Evolutionary conservation across 2,113 vertebrate genomes (phyloP).

Genomic region (Aegypius monachus): DNA sequence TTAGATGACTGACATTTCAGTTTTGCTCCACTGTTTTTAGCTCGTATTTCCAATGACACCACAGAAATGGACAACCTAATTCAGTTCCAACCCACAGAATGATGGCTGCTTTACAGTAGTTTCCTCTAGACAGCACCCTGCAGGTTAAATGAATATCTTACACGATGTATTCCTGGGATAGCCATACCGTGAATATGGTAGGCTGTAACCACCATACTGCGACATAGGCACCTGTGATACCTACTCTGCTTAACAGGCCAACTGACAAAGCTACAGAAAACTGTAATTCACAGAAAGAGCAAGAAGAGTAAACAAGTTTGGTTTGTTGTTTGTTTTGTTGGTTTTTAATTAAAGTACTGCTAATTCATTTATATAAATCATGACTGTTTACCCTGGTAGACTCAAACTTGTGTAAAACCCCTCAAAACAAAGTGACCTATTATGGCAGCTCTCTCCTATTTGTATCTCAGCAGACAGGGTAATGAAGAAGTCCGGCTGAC

Average conservation of each 20-base stretch:
- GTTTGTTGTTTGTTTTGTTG: not conserved
- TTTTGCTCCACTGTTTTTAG: not conserved
- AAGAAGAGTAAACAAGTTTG: not conserved
- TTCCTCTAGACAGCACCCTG: not conserved
- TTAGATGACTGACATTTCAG: not conserved
- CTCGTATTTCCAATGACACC: not conserved
- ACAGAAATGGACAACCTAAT: not conserved
- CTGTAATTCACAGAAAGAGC: not conserved
- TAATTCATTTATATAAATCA: not conserved
- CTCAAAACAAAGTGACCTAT: not conserved
- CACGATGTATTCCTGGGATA: fast-evolving
- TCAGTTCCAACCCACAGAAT: not conserved
- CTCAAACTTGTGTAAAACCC: not conserved
- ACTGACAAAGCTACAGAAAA: not conserved
- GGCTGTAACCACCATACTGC: not conserved
- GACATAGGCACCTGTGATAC: not conserved
- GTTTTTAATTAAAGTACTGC: not conserved
- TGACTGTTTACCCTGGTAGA: not conserved
- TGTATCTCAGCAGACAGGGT: not conserved
- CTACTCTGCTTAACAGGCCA: not conserved
- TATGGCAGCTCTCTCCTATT: not conserved
- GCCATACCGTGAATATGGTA: not conserved
- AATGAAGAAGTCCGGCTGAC: not conserved
- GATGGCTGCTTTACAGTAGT: not conserved
- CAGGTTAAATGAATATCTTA: not conserved